Evolutionary conservation across 2,888 invertebrate species (phyloP).

Genomic region (Lasioglossum villosulum): DNA sequence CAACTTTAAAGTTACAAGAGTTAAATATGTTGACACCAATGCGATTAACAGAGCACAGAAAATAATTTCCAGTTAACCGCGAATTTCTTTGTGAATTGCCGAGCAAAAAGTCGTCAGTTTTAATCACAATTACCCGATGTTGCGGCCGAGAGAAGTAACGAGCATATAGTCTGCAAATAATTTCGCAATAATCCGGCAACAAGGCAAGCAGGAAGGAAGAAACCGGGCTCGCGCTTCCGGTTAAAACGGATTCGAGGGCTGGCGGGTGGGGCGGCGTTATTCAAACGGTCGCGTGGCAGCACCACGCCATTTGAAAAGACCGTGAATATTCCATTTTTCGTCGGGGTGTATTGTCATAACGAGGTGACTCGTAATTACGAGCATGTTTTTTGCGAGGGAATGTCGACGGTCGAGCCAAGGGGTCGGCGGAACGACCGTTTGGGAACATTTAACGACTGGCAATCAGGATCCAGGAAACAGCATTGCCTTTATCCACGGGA

Average conservation of each 20-base stretch:
- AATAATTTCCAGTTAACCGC: not conserved
- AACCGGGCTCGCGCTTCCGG: not conserved
- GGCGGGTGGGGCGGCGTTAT: not conserved
- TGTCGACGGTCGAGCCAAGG: slow-evolving; percentile 4
- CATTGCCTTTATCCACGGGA: slow-evolving; percentile 30
- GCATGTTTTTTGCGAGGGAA: slow-evolving; percentile 39
- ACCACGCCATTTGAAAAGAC: slow-evolving; percentile 27
- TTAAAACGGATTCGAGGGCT: not conserved
- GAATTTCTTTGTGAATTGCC: not conserved
- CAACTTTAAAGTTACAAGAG: too few relatives aligned
- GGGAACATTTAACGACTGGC: slow-evolving; percentile 61
- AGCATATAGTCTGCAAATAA: not conserved
- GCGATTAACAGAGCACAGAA: not conserved
- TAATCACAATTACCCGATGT: not conserved
- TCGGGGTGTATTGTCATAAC: slow-evolving; percentile 48
- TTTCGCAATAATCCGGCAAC: not conserved
- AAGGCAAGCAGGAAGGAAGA: not conserved
- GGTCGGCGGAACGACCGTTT: slow-evolving; percentile 5
- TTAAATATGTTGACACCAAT: too few relatives aligned
- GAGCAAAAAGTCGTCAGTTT: not conserved
- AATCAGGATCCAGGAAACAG: slow-evolving; percentile 64
- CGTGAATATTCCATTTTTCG: slow-evolving; percentile 16
- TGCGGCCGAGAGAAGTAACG: not conserved
- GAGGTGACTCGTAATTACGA: slow-evolving; percentile 60
- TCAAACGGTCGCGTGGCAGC: not conserved